Evolutionary conservation across 1,140 invertebrate genomes (phyloP), one percentile per base, ranked within the genome.

Genomic region (Drosophila ogumai): DNA sequence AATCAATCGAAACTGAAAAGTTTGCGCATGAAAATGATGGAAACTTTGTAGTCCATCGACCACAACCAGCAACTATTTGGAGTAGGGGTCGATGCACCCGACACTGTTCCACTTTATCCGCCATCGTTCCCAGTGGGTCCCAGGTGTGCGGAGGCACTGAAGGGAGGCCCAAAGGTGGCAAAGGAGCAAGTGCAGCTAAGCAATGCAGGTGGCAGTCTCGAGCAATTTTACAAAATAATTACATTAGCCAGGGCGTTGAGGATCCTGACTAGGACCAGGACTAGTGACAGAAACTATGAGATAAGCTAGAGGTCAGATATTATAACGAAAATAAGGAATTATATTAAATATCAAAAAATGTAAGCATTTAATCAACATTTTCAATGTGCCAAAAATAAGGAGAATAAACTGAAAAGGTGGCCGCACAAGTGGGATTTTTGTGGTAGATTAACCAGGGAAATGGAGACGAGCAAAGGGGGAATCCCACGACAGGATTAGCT

Each of bases 181-280:
- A n/a, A 28, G 58, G 34, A 38, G 47, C 34, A 25, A 17, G 22
- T 41, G 55, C 55, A 61, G 44, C 44, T 15, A 25, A 60, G 55
- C 17, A 17, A 43, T 60, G 36, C 56, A 65, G 19, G 28, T 65
- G 61, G 19, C 56, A 65, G 28, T 46, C 50, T 61, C 57, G 57
- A 79, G 78, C 63, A 63, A 67, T 68, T 75, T 79, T 32, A 47
- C 59, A 77, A 78, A 66, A 50, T 82, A 82, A 82, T 82, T 81
- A 71, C 56, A 82, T 82, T 75, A 79, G 57, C 46, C 63, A 56
- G 55, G 54, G 22, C 58, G 68, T 50, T 64, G 54, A 63, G 75
- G 17, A 34, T 7, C 17, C 19, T n/a, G 12, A 61, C 64, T 34
- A 46, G 31, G 47, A 60, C 65, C 36, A 19, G 34, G n/a, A 13